phyloP scores from a whole-genome alignment of 2,888 invertebrate species.

The Polyommatus icarus region DNA sequence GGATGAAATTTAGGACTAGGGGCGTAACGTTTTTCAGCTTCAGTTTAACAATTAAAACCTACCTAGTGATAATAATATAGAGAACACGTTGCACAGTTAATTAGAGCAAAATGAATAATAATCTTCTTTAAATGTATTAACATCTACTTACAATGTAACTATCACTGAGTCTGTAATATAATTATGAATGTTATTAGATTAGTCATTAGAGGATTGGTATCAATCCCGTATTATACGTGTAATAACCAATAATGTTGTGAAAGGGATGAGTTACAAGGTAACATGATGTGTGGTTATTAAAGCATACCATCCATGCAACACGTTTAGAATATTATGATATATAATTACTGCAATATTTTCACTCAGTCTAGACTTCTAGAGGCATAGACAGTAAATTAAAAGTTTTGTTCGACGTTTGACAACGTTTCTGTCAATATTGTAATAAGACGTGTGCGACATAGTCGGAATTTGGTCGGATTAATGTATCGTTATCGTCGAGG shows the following conservation, averaged over 20 bases:
- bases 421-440: neutral
- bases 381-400: too few species aligned
- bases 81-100: neutral
- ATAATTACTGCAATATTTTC: too few species aligned
- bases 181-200: conserved; percentile 15
- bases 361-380: too few species aligned
- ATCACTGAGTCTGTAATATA: neutral
- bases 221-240: neutral
- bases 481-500: too few species aligned
- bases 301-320: neutral
- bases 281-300: conserved; percentile 3
- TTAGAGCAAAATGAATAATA: neutral
- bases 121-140: neutral
- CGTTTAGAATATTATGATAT: neutral
- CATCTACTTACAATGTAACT: neutral
- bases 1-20: too few species aligned
- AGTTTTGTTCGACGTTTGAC: too few species aligned
- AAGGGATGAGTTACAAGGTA: neutral
- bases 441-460: too few species aligned
- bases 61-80: neutral
- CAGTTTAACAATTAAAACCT: too few species aligned
- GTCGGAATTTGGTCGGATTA: too few species aligned
- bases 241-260: neutral
- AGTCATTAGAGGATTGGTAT: neutral
- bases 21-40: too few species aligned